phyloP scores from a whole-genome alignment of 2,113 vertebrate species.

The Entomyzon cyanotis region DNA sequence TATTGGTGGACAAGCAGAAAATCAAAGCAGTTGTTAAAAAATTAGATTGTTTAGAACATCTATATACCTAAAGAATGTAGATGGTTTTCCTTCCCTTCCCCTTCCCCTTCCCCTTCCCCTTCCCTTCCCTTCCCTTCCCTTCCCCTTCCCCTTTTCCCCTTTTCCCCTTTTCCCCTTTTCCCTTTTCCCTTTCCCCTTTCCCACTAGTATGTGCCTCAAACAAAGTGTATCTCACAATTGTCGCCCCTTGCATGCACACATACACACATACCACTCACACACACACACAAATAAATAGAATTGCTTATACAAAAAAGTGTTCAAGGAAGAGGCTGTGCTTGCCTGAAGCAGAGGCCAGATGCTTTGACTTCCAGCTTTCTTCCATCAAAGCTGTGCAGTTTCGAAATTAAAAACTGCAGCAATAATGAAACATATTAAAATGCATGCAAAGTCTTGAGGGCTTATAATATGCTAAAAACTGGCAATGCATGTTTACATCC shows the following conservation, averaged over 20 bases:
- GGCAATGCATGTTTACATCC: conserved; percentile 87
- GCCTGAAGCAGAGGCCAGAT: conserved; percentile 82
- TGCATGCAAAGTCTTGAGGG: conserved; percentile 86
- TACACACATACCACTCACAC: background rate
- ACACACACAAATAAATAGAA: conserved; percentile 58
- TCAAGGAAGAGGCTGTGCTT: conserved; percentile 70
- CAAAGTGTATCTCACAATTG: conserved; percentile 17
- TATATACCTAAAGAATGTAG: background rate
- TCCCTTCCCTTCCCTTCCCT: background rate
- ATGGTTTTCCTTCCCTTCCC: background rate
- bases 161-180: background rate
- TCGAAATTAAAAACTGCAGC: conserved; percentile 85
- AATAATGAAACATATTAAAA: conserved; percentile 89
- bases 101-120: background rate
- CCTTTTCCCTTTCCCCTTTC: background rate
- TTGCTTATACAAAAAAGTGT: conserved; percentile 70
- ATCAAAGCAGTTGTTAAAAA: background rate
- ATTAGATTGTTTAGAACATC: background rate
- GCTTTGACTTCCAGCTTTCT: conserved; percentile 80
- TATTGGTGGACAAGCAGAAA: background rate
- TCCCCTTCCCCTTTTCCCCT: background rate
- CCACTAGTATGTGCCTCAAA: conserved; percentile 31
- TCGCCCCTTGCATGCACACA: background rate
- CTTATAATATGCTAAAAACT: conserved; percentile 88
- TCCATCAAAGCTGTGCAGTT: conserved; percentile 80